Percentiles rank a stretch among this genome's conserved stretches.
Conservation (phyloP, 2,797 vertebrate genomes). For the Bradypus variegatus region DNA sequence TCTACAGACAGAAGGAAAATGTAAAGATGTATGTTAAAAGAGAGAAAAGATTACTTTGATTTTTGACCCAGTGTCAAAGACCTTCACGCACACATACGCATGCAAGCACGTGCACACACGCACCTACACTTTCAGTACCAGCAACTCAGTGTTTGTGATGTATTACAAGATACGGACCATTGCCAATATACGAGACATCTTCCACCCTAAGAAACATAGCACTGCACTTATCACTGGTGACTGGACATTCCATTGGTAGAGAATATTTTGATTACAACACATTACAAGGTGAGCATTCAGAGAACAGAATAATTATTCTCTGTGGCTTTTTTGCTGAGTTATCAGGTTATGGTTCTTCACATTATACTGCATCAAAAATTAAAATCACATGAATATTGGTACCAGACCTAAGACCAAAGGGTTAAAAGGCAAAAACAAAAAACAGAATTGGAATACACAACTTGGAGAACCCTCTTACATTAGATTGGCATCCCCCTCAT, state of each 20-base stretch:
- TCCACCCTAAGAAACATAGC: conserved; percentile 15
- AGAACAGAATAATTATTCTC: conserved; percentile 23
- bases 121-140: not conserved
- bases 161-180: conserved; percentile 10
- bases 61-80: conserved; percentile 11
- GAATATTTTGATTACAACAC: not conserved
- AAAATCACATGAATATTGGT: not conserved
- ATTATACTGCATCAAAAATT: conserved; percentile 14
- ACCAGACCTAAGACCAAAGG: not conserved
- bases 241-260: not conserved
- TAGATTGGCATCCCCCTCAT: not conserved
- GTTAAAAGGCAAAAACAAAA: not conserved
- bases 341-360: not conserved
- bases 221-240: not conserved
- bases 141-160: not conserved
- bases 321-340: conserved; percentile 1
- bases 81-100: not conserved
- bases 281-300: not conserved
- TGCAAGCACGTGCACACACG: not conserved
- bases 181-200: not conserved
- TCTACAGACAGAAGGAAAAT: conserved; percentile 29
- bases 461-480: not conserved
- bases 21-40: conserved; percentile 11
- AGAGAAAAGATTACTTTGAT: not conserved
- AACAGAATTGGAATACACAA: not conserved